These are phyloP conservation scores for Acholoe squamosa DNA, from an alignment of 2,888 invertebrate genomes.

Conservation along the genomic window DNA sequence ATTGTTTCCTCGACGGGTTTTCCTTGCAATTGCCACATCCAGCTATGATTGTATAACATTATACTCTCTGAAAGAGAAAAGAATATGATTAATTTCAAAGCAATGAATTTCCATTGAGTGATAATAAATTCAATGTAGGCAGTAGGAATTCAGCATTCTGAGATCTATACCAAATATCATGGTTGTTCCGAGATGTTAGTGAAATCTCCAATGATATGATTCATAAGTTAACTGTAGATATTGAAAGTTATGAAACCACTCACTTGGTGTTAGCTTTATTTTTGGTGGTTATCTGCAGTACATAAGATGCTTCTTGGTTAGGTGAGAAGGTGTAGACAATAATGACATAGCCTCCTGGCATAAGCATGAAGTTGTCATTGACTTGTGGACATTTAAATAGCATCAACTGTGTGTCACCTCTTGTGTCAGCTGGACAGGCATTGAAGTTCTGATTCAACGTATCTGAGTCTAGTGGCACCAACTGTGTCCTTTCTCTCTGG, in stretches of 20 bases:
- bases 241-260: background rate
- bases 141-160: too few relatives aligned
- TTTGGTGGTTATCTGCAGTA: constrained; percentile 84
- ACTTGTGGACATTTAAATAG: constrained; percentile 84
- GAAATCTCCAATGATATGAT: too few relatives aligned
- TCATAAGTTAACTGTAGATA: too few relatives aligned
- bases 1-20: too few relatives aligned
- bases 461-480: background rate
- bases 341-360: constrained; percentile 89
- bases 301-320: constrained; percentile 88
- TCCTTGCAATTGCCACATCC: too few relatives aligned
- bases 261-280: background rate
- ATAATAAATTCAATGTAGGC: too few relatives aligned
- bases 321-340: constrained; percentile 88
- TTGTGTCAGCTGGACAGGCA: background rate
- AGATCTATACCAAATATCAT: too few relatives aligned
- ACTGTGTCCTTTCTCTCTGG: background rate
- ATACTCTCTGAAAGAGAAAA: too few relatives aligned
- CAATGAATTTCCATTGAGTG: too few relatives aligned
- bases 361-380: constrained; percentile 89
- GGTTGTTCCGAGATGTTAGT: too few relatives aligned
- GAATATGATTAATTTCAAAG: too few relatives aligned
- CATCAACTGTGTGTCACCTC: background rate
- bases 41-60: too few relatives aligned
- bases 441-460: background rate